Conservation (phyloP, 2,888 invertebrate species). For the Sericinus montela region DNA sequence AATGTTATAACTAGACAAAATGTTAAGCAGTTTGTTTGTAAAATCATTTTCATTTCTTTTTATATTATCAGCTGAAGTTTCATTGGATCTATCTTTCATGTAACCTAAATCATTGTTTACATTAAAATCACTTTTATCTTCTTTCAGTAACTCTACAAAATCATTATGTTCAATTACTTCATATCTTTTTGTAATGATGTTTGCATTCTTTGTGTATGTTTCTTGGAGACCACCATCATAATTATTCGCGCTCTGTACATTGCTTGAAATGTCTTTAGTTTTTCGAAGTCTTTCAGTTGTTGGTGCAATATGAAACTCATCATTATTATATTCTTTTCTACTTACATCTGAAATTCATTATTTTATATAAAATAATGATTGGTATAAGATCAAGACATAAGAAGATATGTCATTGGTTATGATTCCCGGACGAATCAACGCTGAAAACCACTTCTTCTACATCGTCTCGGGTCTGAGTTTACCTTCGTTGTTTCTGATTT, state of each 20-base stretch:
- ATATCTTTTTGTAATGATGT: not conserved
- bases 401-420: too few species aligned
- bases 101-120: not conserved
- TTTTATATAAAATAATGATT: too few species aligned
- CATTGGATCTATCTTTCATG: constrained; percentile 4
- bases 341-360: not conserved
- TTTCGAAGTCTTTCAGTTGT: not conserved
- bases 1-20: constrained; percentile 57
- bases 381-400: too few species aligned
- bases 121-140: not conserved
- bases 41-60: constrained; percentile 18
- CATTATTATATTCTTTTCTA: not conserved
- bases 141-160: not conserved
- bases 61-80: not conserved
- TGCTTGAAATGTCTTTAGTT: constrained; percentile 4
- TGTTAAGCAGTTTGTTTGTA: constrained; percentile 28
- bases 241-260: not conserved
- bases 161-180: constrained; percentile 10
- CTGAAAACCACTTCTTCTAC: too few species aligned
- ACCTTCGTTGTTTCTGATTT: too few species aligned
- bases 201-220: not conserved
- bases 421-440: too few species aligned
- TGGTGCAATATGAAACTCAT: not conserved
- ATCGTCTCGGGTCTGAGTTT: too few species aligned
- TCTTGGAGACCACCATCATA: not conserved